Base-by-base conservation (phyloP, 2,888 invertebrate genomes). In the Brachypterus glaber region DNA sequence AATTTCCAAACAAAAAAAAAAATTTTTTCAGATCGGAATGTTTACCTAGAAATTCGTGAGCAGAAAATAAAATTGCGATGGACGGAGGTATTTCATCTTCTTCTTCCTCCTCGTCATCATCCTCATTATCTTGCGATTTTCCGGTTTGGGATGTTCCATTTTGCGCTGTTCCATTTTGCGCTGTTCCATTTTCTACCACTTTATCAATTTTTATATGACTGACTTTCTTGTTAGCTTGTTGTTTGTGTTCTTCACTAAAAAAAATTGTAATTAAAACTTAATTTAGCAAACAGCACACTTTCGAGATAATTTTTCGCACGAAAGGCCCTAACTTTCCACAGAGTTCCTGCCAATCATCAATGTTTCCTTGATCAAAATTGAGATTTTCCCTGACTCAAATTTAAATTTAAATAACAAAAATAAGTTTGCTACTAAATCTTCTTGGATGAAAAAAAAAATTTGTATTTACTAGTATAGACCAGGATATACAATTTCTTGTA, bases 1-100 rank as follows among this genome's bases (percentile, higher is more conserved):
- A 38, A 31, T 30, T 17, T 17, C 11, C 17, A 17, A 30, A 30
- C 7, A 13, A 17, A 31, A 31, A 4, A 32, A 17, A 24, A n/a
- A 15, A 37, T 1, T 17, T 4, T 3, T 25, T 33, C 21, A 4
- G n/a, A 39, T 37, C 18, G 27, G 24, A 15, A 55, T 67, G 73
- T 59, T 67, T 71, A 40, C 89, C 89, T 29, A 91, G 69, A 58
- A 84, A 84, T 51, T 90, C 88, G 61, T 91, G 91, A 2, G 81
- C 89, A 27, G 82, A 77, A 57, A 86, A 84, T 39, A 92, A 68
- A 41, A 89, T 70, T 65, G 80, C 74, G 33, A 90, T 67, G 1
- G 88, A 83, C 32, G 79, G 71, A 2, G 85, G 83, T 15, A 85
- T 65, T 45, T 77, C 76, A 8, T 71, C 66, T 27, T 68, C 67